A percentile compares a stretch with the other conserved stretches of the same genome.
Evolutionary conservation across 23 tunicate genomes (phyloP).

Genomic region (Trididemnum clinides): DNA sequence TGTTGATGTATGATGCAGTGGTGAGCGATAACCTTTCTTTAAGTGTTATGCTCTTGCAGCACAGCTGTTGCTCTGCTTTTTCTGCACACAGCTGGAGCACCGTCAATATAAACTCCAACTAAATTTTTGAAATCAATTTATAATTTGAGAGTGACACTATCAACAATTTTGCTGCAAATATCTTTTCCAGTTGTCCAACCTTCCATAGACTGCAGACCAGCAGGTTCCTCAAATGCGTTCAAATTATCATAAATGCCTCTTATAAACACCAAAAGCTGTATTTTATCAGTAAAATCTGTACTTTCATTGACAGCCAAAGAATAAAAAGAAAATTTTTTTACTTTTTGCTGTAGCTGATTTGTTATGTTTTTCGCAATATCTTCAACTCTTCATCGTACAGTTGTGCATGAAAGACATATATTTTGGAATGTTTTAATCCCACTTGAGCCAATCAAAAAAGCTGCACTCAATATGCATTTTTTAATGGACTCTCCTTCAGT

Average conservation of each 20-base stretch:
- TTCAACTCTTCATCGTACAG: constrained; percentile 41
- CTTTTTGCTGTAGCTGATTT: constrained; percentile 2
- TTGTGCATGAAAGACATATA: constrained; percentile 43
- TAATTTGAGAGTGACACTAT: constrained; percentile 17
- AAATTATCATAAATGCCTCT: constrained; percentile 48
- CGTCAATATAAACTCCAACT: no score
- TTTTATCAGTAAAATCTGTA: constrained; percentile 34
- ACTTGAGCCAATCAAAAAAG: constrained; percentile 12
- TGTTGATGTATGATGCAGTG: no score
- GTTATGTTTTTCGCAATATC: constrained; percentile 33
- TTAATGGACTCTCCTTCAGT: constrained; percentile 39
- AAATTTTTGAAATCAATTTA: no score
- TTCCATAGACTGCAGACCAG: constrained; percentile 53
- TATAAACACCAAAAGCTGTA: constrained; percentile 54
- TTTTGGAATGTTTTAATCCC: constrained; percentile 15
- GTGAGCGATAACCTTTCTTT: not conserved
- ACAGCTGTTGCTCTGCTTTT: not conserved
- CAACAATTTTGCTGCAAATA: constrained; percentile 48
- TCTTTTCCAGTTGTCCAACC: constrained; percentile 56
- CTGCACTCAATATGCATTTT: constrained; percentile 33
- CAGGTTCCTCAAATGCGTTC: constrained; percentile 44
- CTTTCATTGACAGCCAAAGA: constrained; percentile 48
- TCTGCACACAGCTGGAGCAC: no score
- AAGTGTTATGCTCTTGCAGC: not conserved
- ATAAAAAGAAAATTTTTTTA: constrained; percentile 10